Conservation (phyloP, 2,797 vertebrate species). For the Gymnoscopelus braueri region DNA sequence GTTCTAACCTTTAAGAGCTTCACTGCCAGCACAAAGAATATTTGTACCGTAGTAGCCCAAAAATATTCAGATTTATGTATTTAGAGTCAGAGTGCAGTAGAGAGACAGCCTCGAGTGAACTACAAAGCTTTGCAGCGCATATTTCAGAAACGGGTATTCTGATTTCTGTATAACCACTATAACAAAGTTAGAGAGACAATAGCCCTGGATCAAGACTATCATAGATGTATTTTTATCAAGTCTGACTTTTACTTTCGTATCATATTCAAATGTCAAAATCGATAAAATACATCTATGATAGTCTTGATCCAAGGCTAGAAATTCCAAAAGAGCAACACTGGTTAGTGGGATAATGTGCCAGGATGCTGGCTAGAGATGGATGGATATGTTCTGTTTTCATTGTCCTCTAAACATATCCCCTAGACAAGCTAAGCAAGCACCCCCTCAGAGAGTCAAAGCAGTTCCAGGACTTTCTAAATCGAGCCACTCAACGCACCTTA, state of each 20-base stretch:
- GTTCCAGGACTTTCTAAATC: constrained; percentile 5
- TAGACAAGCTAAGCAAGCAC: constrained; percentile 7
- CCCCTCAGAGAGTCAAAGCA: constrained; percentile 16
- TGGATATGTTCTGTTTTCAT: constrained; percentile 7
- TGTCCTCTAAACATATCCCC: constrained; percentile 39
- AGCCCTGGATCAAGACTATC: too few relatives aligned
- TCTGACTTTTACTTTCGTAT: too few relatives aligned
- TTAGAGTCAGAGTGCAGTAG: constrained; percentile 17
- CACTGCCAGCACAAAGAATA: background rate
- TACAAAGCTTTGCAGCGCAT: background rate
- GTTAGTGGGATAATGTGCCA: too few relatives aligned
- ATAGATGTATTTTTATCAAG: too few relatives aligned
- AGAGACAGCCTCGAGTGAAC: background rate
- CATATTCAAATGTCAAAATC: too few relatives aligned
- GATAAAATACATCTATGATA: too few relatives aligned
- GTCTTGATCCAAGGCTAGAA: too few relatives aligned
- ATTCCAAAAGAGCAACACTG: too few relatives aligned
- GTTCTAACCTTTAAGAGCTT: too few relatives aligned
- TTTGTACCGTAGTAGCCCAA: constrained; percentile 14
- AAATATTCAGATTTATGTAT: background rate
- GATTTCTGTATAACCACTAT: background rate
- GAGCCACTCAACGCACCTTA: too few relatives aligned
- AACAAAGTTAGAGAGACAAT: too few relatives aligned
- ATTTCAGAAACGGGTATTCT: background rate
- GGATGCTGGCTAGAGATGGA: too few relatives aligned